Evolutionary conservation across 2,113 vertebrate genomes (phyloP).

Genomic region (Synodontis membranacea): DNA sequence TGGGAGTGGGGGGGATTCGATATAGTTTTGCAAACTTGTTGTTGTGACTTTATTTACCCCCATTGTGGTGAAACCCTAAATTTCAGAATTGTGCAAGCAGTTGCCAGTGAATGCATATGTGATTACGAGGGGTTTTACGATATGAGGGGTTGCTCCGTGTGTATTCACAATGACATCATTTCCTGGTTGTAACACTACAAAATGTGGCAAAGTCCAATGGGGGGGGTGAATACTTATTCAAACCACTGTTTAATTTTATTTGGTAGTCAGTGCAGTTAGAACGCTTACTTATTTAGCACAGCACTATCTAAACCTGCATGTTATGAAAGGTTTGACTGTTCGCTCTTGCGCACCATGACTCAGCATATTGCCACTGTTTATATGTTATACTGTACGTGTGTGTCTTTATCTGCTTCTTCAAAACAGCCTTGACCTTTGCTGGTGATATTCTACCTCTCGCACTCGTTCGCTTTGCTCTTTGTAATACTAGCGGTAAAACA

Average conservation of each 20-base stretch:
- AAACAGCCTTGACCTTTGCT: constrained; percentile 7
- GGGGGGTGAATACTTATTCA: background rate
- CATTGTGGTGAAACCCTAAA: too few species aligned
- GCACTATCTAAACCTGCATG: background rate
- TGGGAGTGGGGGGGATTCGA: too few species aligned
- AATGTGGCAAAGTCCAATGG: background rate
- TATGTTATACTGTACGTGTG: background rate
- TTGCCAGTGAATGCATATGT: too few species aligned
- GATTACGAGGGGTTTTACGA: too few species aligned
- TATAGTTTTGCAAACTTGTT: too few species aligned
- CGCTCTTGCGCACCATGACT: background rate
- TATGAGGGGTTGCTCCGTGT: background rate
- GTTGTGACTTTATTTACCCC: too few species aligned
- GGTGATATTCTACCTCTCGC: background rate
- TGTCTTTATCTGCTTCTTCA: background rate
- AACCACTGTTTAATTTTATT: background rate
- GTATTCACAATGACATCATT: background rate
- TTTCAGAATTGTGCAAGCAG: too few species aligned
- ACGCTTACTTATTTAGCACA: background rate
- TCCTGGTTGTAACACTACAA: background rate
- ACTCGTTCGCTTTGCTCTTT: constrained; percentile 3
- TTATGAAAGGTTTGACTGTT: background rate
- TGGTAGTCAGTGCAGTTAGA: background rate
- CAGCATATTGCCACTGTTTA: constrained; percentile 2
- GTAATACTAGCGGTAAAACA: constrained; percentile 15